phyloP scores from a whole-genome alignment of 1,140 invertebrate genomes.

The Bombyx mandarina region DNA sequence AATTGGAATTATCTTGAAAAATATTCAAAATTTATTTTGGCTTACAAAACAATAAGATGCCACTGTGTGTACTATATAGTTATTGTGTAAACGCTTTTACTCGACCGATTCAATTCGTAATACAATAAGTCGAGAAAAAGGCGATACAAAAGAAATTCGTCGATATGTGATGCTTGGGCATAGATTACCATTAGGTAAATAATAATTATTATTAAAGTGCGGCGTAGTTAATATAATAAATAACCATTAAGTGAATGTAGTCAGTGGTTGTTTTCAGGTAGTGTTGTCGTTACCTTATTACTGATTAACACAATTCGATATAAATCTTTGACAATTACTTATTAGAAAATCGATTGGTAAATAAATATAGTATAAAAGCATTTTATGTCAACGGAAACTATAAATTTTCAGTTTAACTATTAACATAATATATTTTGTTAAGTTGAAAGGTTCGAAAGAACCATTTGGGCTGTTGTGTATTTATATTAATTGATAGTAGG shows the following conservation, averaged over 20 bases:
- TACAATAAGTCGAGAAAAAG: no score
- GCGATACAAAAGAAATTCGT: no score
- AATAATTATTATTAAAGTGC: no score
- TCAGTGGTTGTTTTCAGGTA: constrained; percentile 57
- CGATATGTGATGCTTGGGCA: constrained; percentile 27
- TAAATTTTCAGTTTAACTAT: constrained; percentile 27
- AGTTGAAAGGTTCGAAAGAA: constrained; percentile 25
- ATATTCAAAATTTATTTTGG: no score
- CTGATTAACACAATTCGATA: constrained; percentile 22
- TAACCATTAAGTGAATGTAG: constrained; percentile 59
- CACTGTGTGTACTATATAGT: no score
- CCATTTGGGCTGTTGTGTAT: constrained; percentile 54
- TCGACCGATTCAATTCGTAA: no score
- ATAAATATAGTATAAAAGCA: constrained; percentile 22
- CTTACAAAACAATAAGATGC: no score
- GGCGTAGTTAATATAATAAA: constrained; percentile 33
- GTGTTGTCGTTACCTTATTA: constrained; percentile 55
- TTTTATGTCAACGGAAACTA: constrained; percentile 19
- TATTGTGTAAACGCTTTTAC: no score
- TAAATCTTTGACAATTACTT: constrained; percentile 19
- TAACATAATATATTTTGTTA: constrained; percentile 20
- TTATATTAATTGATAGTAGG: constrained; percentile 16
- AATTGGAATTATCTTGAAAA: no score
- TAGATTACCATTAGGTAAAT: constrained; percentile 45
- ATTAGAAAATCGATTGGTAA: constrained; percentile 34